Evolutionary conservation across 1,140 invertebrate genomes (phyloP), one percentile per base, ranked within the genome.

Genomic region (Melitaea cinxia): DNA sequence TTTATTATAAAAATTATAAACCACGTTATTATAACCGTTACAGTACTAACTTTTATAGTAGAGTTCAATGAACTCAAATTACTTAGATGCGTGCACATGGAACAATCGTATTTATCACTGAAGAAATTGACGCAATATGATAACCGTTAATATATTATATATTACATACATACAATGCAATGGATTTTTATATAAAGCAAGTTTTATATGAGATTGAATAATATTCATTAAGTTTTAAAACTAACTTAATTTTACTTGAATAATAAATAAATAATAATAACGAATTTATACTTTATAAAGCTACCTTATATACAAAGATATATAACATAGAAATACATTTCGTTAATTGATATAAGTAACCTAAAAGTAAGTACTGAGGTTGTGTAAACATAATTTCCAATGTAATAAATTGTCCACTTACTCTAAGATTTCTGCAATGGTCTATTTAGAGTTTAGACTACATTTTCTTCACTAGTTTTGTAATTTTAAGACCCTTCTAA

Each of bases 61-160:
- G 33, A 57, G 54, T 42, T 57, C 54, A 57, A 57, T 42, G 21
- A 57, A 45, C 54, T 57, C 21, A 19, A 26, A 45, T 42, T 21
- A 57, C 42, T 57, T 45, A 42, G 21, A 39, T 45, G 37, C 54
- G 15, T 17, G 54, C 54, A n/a, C 9, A 23, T 42, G 23, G 33
- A 42, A 57, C 14, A 28, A 15, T 57, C 24, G 33, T 24, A 39
- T 45, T 57, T 57, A 57, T 28, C 54, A 45, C 15, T 10, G 33
- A 39, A 57, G 54, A 57, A 57, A 28, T 57, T 42, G 37, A 37
- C 54, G 45, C 39, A 14, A 15, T 42, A 42, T 24, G 42, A 21
- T 47, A 47, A 47, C 42, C 12, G 21, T 47, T 21, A 47, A 47
- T 47, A 12, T 47, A 17, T 47, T 14, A 47, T n/a, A n/a, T n/a